phyloP scores from a whole-genome alignment of 1,140 invertebrate species.

The Chrysomallon squamiferum region DNA sequence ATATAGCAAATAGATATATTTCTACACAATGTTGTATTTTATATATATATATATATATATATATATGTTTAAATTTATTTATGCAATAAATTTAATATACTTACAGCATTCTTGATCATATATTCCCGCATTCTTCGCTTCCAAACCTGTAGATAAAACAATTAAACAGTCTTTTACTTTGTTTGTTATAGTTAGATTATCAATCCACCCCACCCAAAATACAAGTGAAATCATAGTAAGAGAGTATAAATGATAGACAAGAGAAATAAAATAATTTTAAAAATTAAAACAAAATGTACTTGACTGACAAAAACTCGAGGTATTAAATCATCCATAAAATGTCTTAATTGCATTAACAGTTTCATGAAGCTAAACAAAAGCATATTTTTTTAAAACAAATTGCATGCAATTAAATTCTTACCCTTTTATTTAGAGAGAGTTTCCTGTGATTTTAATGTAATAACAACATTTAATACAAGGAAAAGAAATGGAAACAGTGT shows the following conservation, averaged over 20 bases:
- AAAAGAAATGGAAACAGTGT: not conserved
- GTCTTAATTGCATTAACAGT: not conserved
- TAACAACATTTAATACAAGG: not conserved
- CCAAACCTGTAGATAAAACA: constrained; percentile 30
- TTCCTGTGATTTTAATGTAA: not conserved
- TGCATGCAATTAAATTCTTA: not conserved
- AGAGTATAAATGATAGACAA: not conserved
- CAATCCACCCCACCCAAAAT: not conserved
- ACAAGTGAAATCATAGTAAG: not conserved
- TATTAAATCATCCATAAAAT: not conserved
- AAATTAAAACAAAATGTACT: not conserved
- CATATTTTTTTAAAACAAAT: not conserved
- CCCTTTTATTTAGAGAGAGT: not conserved
- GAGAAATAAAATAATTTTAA: not conserved
- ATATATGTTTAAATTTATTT: too few relatives aligned
- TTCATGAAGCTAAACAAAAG: not conserved
- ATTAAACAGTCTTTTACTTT: not conserved
- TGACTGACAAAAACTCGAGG: not conserved
- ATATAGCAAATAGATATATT: not conserved
- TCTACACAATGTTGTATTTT: too few relatives aligned
- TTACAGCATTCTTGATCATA: constrained; percentile 47
- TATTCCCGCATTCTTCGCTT: constrained; percentile 41
- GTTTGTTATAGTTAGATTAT: not conserved
- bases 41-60: too few relatives aligned
- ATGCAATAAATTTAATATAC: constrained; percentile 10